These are phyloP conservation scores for Mirza zaza DNA, from an alignment of 2,113 vertebrate genomes.

Conservation along the genomic window DNA sequence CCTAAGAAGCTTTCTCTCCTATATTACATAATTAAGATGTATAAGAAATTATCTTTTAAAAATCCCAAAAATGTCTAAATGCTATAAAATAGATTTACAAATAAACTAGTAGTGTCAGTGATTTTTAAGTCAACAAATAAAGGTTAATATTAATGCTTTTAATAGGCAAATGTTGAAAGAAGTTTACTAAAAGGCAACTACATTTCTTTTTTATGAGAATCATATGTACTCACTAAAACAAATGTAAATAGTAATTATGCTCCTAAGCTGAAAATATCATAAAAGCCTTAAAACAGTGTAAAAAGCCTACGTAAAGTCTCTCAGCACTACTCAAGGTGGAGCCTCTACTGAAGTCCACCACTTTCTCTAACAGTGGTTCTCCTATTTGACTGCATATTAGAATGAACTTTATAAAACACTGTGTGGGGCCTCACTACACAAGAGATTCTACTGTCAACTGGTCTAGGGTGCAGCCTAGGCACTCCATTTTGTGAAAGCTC, in stretches of 20 bases:
- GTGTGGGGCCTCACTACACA: not conserved
- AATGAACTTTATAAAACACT: not conserved
- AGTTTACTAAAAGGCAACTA: not conserved
- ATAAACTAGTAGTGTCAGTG: not conserved
- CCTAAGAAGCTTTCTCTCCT: not conserved
- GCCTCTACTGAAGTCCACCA: not conserved
- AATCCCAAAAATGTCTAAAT: not conserved
- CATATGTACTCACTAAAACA: constrained; percentile 40
- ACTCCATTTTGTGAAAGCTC: not conserved
- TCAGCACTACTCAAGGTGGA: not conserved
- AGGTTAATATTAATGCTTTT: constrained; percentile 38
- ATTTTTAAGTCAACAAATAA: constrained; percentile 24
- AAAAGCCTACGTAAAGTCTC: constrained; percentile 23
- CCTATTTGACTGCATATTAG: not conserved
- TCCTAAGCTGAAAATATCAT: not conserved
- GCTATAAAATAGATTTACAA: constrained; percentile 6
- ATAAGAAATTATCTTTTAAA: not conserved
- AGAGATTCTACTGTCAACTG: not conserved
- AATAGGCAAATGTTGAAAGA: constrained; percentile 33
- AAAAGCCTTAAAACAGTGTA: not conserved
- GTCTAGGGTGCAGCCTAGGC: not conserved
- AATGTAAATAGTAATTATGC: constrained; percentile 7
- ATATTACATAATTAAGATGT: not conserved
- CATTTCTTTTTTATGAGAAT: constrained; percentile 25
- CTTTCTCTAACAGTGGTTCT: not conserved